These are phyloP conservation scores for Sebastes aleutianus DNA, from an alignment of 2,797 vertebrate genomes.

Conservation along the genomic window DNA sequence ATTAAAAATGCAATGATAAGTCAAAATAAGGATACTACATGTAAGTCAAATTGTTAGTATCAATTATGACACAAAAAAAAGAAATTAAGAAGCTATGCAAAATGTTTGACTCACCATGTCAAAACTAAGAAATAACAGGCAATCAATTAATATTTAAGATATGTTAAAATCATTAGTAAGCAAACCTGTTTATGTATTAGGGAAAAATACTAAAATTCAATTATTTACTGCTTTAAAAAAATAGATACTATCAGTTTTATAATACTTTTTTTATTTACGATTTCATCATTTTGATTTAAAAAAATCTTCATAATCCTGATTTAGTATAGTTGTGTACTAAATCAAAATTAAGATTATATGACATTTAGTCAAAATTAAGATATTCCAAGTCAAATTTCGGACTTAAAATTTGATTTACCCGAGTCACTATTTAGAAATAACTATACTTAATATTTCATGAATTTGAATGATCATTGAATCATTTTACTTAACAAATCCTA, in stretches of 20 bases:
- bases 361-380: neutral
- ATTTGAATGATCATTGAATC: neutral
- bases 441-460: neutral
- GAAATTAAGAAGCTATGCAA: no score
- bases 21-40: no score
- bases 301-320: neutral
- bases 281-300: neutral
- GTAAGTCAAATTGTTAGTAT: no score
- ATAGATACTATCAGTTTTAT: neutral
- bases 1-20: neutral
- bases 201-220: no score
- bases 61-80: no score
- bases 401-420: neutral
- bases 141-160: neutral
- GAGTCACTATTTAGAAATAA: neutral
- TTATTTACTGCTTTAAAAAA: neutral
- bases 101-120: no score
- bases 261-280: neutral
- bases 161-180: no score
- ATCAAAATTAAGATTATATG: neutral
- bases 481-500: neutral
- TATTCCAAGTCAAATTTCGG: neutral
- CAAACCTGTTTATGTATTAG: no score
- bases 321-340: neutral
- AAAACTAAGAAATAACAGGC: rapidly evolving